Conservation (phyloP, 2,888 invertebrate genomes). For the Camponotus fellah region DNA sequence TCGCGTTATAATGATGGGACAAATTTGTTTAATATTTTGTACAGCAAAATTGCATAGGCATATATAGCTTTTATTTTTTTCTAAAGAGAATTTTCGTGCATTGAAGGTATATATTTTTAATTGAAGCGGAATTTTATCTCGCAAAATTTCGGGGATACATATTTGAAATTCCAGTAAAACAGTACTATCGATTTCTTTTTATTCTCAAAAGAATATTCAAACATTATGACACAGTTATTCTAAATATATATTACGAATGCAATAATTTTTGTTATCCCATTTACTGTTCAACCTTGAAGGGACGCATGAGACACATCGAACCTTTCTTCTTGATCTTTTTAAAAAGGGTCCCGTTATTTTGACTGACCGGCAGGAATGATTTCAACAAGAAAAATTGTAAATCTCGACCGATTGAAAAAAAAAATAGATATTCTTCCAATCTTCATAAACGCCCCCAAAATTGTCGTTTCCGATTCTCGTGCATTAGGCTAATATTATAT, state of each 20-base stretch:
- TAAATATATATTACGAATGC: background rate
- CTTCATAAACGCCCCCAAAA: background rate
- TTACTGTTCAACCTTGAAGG: background rate
- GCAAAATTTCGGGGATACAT: too few relatives aligned
- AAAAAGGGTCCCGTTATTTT: background rate
- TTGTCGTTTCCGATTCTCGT: background rate
- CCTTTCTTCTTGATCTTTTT: background rate
- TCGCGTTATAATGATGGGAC: background rate
- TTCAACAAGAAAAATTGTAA: background rate
- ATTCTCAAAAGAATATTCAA: background rate
- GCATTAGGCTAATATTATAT: background rate
- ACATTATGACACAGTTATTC: background rate
- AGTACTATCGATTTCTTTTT: background rate
- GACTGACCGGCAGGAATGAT: background rate
- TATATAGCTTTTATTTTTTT: background rate
- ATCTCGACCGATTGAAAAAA: background rate
- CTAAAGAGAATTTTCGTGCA: background rate
- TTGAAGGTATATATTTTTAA: background rate
- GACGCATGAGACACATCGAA: too few relatives aligned
- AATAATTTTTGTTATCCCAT: background rate
- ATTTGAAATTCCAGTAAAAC: background rate
- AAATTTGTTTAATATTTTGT: background rate
- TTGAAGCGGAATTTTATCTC: background rate
- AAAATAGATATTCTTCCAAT: background rate
- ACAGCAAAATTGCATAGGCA: background rate